Base-by-base conservation (phyloP, 2,113 vertebrate species). In the Pimephales promelas region DNA sequence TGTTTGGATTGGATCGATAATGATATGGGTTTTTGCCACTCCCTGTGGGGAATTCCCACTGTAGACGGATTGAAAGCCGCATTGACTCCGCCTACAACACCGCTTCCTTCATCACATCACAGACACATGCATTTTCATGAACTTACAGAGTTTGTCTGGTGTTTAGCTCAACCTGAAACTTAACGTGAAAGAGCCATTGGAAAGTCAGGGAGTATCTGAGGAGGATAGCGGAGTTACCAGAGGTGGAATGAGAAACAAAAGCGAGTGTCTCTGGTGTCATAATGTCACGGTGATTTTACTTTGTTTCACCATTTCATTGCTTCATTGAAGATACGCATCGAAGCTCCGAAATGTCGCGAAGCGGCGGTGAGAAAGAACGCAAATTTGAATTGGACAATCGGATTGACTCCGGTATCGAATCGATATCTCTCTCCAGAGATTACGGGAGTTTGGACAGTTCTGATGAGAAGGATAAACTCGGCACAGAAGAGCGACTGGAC, bases 371-470 rank as follows among this genome's bases (percentile, higher is more conserved):
- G 13, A 84, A 90, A 54, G 93, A 86, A 34, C 57, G 47, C 34
- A 90, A 95, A 87, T 85, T 91, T 3, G 91, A 93, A 49, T 93
- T 94, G 57, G 94, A 95, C 2, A 91, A 26, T 78, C 90, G 92
- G 86, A 86, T 82, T 1, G 94, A 95, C 88, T 94, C 93, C 45
- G 94, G 93, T 13, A 91, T 94, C 16, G 93, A 93, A 7, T 93
- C 92, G 34, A 87, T 75, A 70, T 92, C 91, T n/a, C 73, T 91
- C 0, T 61, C 85, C 56, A 92, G 92, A 89, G 94, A 94, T 10
- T 89, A 61, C 26, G 16, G 56, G 2, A 82, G 7, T n/a, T 13
- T 47, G 45, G 24, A 47, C 45, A 56, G 6, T 11, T 64, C 43
- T 1, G 91, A 89, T 11, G 88, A 87, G 28, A 87, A 89, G 86